phyloP scores from a whole-genome alignment of 2,888 invertebrate species.

The Melangyna quadrimaculata region DNA sequence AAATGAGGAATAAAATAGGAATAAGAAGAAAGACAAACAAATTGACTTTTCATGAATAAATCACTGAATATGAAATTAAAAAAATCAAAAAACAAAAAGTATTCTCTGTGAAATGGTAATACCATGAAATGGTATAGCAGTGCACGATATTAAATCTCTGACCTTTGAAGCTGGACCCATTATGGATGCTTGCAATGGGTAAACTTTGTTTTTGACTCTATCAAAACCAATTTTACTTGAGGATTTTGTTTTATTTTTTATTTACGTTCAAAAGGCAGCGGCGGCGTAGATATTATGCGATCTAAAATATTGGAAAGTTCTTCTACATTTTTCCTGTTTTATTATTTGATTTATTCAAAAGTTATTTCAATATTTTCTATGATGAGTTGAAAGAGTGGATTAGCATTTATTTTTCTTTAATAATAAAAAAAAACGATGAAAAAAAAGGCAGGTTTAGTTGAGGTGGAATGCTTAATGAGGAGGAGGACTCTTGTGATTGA shows the following conservation, averaged over 20 bases:
- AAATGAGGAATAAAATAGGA: constrained; percentile 21
- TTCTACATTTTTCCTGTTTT: not conserved
- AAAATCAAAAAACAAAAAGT: constrained; percentile 3
- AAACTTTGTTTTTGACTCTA: constrained; percentile 37
- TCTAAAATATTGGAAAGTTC: not conserved
- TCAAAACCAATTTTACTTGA: constrained; percentile 17
- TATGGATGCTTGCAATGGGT: constrained; percentile 6
- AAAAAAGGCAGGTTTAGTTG: not conserved
- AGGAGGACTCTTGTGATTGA: not conserved
- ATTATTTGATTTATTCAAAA: constrained; percentile 60
- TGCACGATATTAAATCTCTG: constrained; percentile 37
- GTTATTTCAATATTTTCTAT: constrained; percentile 42
- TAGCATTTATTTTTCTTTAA: constrained; percentile 28
- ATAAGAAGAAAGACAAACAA: constrained; percentile 39
- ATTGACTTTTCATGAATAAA: constrained; percentile 61
- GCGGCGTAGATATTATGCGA: not conserved
- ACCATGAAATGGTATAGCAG: constrained; percentile 36
- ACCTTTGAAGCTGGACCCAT: constrained; percentile 23
- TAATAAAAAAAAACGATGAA: no score
- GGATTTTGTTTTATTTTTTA: not conserved
- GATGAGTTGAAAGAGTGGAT: constrained; percentile 24
- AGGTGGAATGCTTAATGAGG: constrained; percentile 5
- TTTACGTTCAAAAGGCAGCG: not conserved
- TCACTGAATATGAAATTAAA: constrained; percentile 51
- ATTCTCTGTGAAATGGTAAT: constrained; percentile 26